A percentile compares a stretch with the other conserved stretches of the same genome.
Evolutionary conservation across 2,888 invertebrate species (phyloP).

Genomic region (Ethmia dodecea): DNA sequence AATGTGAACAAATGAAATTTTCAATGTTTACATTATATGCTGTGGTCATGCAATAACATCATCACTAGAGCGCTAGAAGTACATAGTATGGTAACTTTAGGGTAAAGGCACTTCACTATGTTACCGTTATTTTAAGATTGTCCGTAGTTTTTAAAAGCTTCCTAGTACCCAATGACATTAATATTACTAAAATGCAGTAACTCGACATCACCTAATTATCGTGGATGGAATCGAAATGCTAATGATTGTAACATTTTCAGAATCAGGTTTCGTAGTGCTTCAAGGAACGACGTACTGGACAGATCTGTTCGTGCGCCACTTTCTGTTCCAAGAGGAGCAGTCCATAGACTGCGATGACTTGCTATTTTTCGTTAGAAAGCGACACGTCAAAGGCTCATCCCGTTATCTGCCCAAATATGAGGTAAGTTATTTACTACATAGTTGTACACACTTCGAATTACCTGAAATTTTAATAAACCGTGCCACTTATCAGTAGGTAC

Average conservation of each 20-base stretch:
- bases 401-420: constrained; percentile 93
- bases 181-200: too few relatives aligned
- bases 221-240: not conserved
- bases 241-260: constrained; percentile 58
- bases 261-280: constrained; percentile 93
- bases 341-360: constrained; percentile 96
- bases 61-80: too few relatives aligned
- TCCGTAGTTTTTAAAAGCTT: too few relatives aligned
- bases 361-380: constrained; percentile 96
- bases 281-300: constrained; percentile 98
- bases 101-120: too few relatives aligned
- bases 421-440: constrained; percentile 60
- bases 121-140: too few relatives aligned
- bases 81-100: too few relatives aligned
- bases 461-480: not conserved
- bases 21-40: too few relatives aligned
- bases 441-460: not conserved
- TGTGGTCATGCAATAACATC: too few relatives aligned
- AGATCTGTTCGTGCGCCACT: constrained; percentile 95
- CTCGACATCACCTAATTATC: too few relatives aligned
- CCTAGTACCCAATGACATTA: too few relatives aligned
- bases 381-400: constrained; percentile 92
- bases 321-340: constrained; percentile 92
- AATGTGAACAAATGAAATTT: too few relatives aligned
- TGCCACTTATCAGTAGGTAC: not conserved